These are phyloP conservation scores for Diabrotica undecimpunctata DNA, from an alignment of 1,140 invertebrate genomes.

Conservation along the genomic window DNA sequence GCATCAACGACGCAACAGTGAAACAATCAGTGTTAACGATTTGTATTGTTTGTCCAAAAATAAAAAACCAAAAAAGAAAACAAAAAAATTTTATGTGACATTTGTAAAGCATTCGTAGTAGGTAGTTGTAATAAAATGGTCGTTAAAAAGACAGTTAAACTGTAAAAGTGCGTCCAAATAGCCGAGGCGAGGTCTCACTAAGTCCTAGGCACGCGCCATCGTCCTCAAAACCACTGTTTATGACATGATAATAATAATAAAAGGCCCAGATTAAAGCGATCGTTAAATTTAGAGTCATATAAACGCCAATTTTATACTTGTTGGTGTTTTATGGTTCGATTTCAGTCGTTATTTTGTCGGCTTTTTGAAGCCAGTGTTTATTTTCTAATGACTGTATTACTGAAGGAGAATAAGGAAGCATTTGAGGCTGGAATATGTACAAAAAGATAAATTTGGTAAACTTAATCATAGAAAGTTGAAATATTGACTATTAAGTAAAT, in stretches of 20 bases:
- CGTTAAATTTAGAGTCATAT: slow-evolving; percentile 44
- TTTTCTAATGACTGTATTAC: slow-evolving; percentile 25
- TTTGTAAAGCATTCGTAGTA: slow-evolving; percentile 34
- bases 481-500: too few relatives aligned
- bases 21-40: background rate
- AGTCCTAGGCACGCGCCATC: slow-evolving; percentile 42
- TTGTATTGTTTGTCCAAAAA: background rate
- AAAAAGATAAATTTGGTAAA: too few relatives aligned
- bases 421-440: too few relatives aligned
- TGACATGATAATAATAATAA: slow-evolving; percentile 44
- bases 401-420: background rate
- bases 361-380: slow-evolving; percentile 27
- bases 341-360: slow-evolving; percentile 27
- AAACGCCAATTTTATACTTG: slow-evolving; percentile 45
- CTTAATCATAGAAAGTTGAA: too few relatives aligned
- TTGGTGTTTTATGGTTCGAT: slow-evolving; percentile 31
- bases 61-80: background rate
- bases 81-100: slow-evolving; percentile 35
- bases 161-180: slow-evolving; percentile 46
- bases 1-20: too few relatives aligned
- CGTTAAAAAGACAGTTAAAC: slow-evolving; percentile 47
- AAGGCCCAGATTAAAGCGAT: slow-evolving; percentile 42
- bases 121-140: slow-evolving; percentile 46
- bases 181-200: slow-evolving; percentile 33
- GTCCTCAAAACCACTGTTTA: slow-evolving; percentile 41